A percentile compares a stretch with the other conserved stretches of the same genome.
These are phyloP conservation scores for Spongia lamella DNA, from an alignment of 37 sponge, comb jelly and placozoan genomes.

Conservation along the genomic window DNA sequence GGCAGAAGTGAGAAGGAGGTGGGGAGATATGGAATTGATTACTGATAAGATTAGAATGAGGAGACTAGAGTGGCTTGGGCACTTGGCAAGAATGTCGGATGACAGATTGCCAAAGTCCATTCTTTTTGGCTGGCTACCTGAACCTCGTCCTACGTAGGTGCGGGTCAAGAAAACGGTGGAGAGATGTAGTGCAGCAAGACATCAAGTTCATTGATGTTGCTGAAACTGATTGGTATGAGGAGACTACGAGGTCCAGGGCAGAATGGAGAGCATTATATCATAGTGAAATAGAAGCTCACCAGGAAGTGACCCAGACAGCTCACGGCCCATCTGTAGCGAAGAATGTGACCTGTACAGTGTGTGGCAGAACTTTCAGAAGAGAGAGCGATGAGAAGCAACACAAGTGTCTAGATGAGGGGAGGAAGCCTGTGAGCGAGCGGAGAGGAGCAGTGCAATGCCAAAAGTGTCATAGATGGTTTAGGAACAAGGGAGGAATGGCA, in stretches of 20 bases:
- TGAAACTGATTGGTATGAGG: conserved; percentile 6
- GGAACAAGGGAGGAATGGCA: conserved; percentile 11
- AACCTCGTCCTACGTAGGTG: conserved; percentile 4
- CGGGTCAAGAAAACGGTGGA: too few species aligned
- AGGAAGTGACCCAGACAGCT: too few species aligned
- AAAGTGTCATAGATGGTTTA: conserved; percentile 12
- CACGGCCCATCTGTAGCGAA: not conserved
- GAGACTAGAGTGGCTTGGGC: conserved; percentile 34
- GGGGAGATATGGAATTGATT: too few species aligned
- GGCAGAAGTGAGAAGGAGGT: conserved; percentile 9
- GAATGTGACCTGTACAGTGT: not conserved
- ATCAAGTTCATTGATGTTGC: not conserved
- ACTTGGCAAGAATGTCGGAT: conserved; percentile 17
- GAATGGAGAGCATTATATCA: conserved; percentile 1
- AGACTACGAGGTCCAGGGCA: conserved; percentile 15
- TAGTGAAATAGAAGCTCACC: not conserved
- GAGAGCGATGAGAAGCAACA: conserved; percentile 10
- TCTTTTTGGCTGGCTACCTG: too few species aligned
- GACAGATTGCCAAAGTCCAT: conserved; percentile 20
- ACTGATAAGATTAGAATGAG: too few species aligned
- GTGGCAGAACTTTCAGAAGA: conserved; percentile 2
- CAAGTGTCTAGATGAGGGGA: conserved; percentile 3
- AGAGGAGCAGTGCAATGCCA: conserved; percentile 11
- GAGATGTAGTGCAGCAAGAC: not conserved
- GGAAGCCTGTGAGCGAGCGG: conserved; percentile 11